Evolutionary conservation across 2,888 invertebrate genomes (phyloP), one percentile per base, ranked within the genome.

Genomic region (Polydrusus tereticollis): DNA sequence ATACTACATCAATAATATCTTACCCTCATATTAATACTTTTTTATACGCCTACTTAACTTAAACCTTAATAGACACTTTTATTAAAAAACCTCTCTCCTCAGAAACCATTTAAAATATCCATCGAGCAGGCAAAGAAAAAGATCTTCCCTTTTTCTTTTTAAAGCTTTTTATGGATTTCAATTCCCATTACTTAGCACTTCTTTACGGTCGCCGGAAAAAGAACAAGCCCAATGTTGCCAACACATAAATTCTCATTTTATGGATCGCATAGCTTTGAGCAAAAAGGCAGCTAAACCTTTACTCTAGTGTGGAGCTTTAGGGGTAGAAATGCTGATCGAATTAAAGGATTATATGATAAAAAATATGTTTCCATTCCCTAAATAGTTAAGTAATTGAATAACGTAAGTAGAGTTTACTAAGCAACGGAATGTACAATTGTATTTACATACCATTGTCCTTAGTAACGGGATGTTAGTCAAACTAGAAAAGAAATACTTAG

Each of bases 121-220:
- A 36, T 67, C 67, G 58, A 62, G 50, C 29, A 41, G 41, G 36
- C 43, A 23, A 41, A 52, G 38, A 26, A 66, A 66, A 38, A 66
- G 43, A 41, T 43, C 26, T 66, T 41, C 20, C 43, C 45, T 43
- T 66, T 66, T 57, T 57, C 29, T 57, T 55, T 57, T 66, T 43
- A 41, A n/a, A 26, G 57, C 50, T 73, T 73, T 73, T 74, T 74
- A 74, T 74, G 64, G 74, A 58, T 63, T 68, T 68, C 74, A 64
- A 74, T 71, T 71, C 74, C 71, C 71, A 74, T 74, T 74, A 74
- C 67, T 74, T 71, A 55, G 74, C 68, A 69, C 70, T 68, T 71
- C 74, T 72, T 73, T 73, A 69, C 64, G 63, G 41, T 16, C 57
- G 18, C 33, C 21, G 50, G 18, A 38, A 69, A 65, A 50, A 59